Base-by-base conservation (phyloP, 2,888 invertebrate genomes). In the Acleris sparsana region DNA sequence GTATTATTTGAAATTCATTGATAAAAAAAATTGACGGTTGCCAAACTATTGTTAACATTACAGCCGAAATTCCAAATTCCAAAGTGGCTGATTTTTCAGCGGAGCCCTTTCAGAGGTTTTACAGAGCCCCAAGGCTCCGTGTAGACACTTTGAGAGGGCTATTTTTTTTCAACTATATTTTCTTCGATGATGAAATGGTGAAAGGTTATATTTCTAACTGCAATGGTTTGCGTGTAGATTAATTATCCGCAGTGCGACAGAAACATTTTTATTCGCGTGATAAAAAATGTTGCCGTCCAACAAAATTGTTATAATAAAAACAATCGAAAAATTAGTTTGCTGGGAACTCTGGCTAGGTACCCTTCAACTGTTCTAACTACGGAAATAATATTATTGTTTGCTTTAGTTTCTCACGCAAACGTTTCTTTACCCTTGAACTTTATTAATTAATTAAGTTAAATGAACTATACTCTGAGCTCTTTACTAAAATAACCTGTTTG, bases 241-340 rank as follows among this genome's bases (percentile, higher is more conserved):
- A 6, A 17, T 20, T 53, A 52, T 20, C 63, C 44, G 57, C 57
- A 63, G 43, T 63, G 63, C 56, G 56, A 2, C 63, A 16, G 20
- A 6, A 22, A 44, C n/a, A 48, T 3, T 20, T 25, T 44, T 16
- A 49, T 3, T 53, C 29, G 53, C 22, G 53, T 53, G 29, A 16
- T 46, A n/a, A n/a, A 46, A 43, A 46, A 5, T 16, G n/a, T 44
- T 44, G 33, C 33, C 17, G 16, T 16, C 6, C 6, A 44, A 44
- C 5, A 6, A 2, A n/a, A 4, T 16, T 17, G 46, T 17, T 46
- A n/a, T 46, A 46, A n/a, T 17, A n/a, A 46, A n/a, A 46, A n/a
- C 39, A 13, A 13, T 46, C 3, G 17, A 16, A 46, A 29, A 49
- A 20, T 49, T 17, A 49, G 11, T 20, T 18, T 9, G 18, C 7